These are phyloP conservation scores for Zosterops borbonicus DNA, from an alignment of 2,113 vertebrate species.

Conservation along the genomic window DNA sequence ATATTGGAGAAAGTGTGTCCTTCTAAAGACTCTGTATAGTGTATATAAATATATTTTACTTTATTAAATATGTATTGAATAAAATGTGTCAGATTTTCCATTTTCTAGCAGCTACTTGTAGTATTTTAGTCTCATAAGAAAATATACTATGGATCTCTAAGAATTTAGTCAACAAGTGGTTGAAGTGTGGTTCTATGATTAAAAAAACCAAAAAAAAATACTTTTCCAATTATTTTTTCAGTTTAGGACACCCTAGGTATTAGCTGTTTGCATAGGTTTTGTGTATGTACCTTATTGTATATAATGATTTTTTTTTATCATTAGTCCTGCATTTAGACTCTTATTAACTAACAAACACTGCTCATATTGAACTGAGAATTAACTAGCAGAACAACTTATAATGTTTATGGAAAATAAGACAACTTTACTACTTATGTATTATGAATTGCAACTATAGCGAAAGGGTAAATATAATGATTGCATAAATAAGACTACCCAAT, in stretches of 20 bases:
- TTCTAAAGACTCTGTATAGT: background rate
- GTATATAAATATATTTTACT: background rate
- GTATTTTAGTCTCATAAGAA: background rate
- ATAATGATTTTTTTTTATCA: background rate
- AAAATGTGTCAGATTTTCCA: background rate
- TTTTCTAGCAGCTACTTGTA: background rate
- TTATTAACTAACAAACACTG: background rate
- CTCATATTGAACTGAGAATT: background rate
- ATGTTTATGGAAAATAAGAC: background rate
- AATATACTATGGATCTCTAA: background rate
- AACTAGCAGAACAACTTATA: background rate
- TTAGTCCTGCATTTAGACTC: background rate
- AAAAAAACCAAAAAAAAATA: background rate
- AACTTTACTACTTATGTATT: background rate
- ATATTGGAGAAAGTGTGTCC: background rate
- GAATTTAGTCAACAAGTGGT: background rate
- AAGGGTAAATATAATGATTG: background rate
- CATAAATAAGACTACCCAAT: background rate
- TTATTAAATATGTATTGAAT: background rate
- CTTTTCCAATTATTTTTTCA: background rate
- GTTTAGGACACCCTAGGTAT: background rate
- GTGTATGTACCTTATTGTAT: background rate
- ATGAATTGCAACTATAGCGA: background rate
- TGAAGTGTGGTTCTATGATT: background rate
- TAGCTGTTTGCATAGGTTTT: background rate